A percentile compares a stretch with the other conserved stretches of the same genome.
phyloP scores from a whole-genome alignment of 37 sponge, comb jelly and placozoan species.

The Aphrocallistes beatrix region DNA sequence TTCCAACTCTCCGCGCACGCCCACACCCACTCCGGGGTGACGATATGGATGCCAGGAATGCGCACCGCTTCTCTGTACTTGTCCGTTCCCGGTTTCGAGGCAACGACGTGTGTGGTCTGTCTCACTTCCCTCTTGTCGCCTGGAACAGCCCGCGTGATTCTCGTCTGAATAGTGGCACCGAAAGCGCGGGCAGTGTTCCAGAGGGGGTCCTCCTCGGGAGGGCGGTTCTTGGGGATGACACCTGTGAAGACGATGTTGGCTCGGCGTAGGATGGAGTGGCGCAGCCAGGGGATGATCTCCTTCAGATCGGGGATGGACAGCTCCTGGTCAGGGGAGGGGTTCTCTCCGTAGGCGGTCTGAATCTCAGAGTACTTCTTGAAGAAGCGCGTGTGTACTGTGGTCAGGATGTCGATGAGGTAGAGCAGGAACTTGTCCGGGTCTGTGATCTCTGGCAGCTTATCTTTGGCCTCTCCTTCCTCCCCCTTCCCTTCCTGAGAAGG shows the following conservation, averaged over 20 bases:
- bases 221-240: conserved; percentile 80
- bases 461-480: neutral
- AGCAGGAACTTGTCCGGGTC: conserved; percentile 65
- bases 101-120: conserved; percentile 86
- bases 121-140: neutral
- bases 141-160: conserved; percentile 24
- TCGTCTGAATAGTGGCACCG: conserved; percentile 56
- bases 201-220: conserved; percentile 44
- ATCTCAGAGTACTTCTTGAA: conserved; percentile 35
- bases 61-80: conserved; percentile 70
- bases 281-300: conserved; percentile 62
- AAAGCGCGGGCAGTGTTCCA: conserved; percentile 90
- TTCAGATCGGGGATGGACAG: conserved; percentile 69
- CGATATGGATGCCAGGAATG: conserved; percentile 58
- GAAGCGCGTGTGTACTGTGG: conserved; percentile 56
- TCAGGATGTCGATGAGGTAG: conserved; percentile 39
- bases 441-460: conserved; percentile 26
- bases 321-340: neutral
- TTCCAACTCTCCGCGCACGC: conserved; percentile 82
- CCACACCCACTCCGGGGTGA: conserved; percentile 84
- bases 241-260: conserved; percentile 77
- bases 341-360: neutral
- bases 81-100: conserved; percentile 59
- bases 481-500: neutral
- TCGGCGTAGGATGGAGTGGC: conserved; percentile 52